These are phyloP conservation scores for Homarus americanus DNA, from an alignment of 1,140 invertebrate genomes.

Conservation along the genomic window DNA sequence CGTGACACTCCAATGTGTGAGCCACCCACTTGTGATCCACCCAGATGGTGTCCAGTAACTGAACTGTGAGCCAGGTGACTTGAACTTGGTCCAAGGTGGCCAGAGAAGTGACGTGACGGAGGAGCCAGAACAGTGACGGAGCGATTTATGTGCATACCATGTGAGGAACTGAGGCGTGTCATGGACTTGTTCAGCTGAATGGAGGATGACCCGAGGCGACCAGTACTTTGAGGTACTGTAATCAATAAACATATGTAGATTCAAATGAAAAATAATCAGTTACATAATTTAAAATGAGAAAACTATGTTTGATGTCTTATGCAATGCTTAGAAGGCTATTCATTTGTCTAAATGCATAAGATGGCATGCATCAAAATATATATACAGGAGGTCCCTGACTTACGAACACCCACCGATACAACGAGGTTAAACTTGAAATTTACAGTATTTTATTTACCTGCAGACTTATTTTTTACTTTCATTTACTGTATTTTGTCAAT, in stretches of 20 bases:
- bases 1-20: slow-evolving; percentile 75
- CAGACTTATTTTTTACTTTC: too few species aligned
- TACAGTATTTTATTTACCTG: too few species aligned
- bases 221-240: slow-evolving; percentile 76
- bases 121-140: slow-evolving; percentile 70
- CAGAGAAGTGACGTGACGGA: slow-evolving; percentile 55
- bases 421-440: too few species aligned
- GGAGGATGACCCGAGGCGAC: slow-evolving; percentile 82
- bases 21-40: slow-evolving; percentile 58
- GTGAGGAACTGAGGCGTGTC: slow-evolving; percentile 86
- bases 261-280: too few species aligned
- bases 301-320: too few species aligned
- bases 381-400: too few species aligned
- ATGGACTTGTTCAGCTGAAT: slow-evolving; percentile 89
- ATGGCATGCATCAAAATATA: too few species aligned
- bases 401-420: too few species aligned
- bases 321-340: too few species aligned
- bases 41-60: slow-evolving; percentile 33
- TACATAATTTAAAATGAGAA: too few species aligned
- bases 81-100: slow-evolving; percentile 51
- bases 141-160: slow-evolving; percentile 82
- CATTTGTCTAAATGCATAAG: too few species aligned
- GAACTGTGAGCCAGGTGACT: slow-evolving; percentile 44
- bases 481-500: too few species aligned
- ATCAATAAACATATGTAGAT: slow-evolving; percentile 9